Base-by-base conservation (phyloP, 2,797 vertebrate genomes). In the Florisuga fusca region DNA sequence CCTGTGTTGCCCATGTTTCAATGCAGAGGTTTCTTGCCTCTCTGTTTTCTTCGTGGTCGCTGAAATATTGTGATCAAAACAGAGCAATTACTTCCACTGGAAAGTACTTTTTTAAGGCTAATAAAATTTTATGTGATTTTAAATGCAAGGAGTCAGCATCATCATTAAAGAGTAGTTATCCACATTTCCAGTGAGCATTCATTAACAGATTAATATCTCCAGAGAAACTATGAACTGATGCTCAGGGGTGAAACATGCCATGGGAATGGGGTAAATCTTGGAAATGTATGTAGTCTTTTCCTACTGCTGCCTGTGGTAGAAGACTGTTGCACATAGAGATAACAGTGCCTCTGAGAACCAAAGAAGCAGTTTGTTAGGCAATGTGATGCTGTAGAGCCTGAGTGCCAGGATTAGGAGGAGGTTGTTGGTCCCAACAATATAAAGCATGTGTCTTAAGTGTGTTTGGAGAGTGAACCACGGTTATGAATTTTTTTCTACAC, bases 111-210 rank as follows among this genome's bases (percentile, higher is more conserved):
- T 33, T 74, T 55, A 66, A 61, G 43, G 54, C 84, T 74, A 38
- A 31, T 89, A 43, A 15, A 5, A 6, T 74, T 93, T 93, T 34
- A 48, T n/a, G 6, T 66, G 61, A 50, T 61, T 67, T 2, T 38
- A 87, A 89, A 84, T 67, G 46, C 4, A 6, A 57, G 53, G 81
- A 84, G 54, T 87, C 74, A 92, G 82, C 57, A 89, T 64, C 46
- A 77, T 80, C 61, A 67, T 91, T 94, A 92, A 82, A 89, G 31
- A 27, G 34, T 89, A 67, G 41, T 90, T 95, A 45, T 87, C 26
- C 36, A 36, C 33, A 68, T 91, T 74, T 87, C 21, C n/a, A 53
- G 81, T 67, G 71, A 62, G 23, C 15, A 23, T 83, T 92, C 87
- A 94, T 73, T 84, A 57, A 51, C 50, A 38, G 10, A 14, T 77